Percentiles rank a stretch among this genome's conserved stretches.
phyloP scores from a whole-genome alignment of 2,797 vertebrate species.

The Lepus oiostolus region DNA sequence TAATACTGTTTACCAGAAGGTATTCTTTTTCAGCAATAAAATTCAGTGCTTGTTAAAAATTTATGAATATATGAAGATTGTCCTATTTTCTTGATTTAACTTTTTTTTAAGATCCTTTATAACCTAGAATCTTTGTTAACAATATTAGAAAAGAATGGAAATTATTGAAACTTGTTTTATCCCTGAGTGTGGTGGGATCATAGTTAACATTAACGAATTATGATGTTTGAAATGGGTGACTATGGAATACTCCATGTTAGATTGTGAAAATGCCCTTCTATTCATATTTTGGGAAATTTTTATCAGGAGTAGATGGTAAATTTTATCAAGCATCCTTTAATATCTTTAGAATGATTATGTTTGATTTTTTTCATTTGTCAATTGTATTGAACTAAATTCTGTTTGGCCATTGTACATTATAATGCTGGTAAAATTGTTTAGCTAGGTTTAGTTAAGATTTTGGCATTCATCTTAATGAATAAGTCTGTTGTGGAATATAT shows the following conservation, averaged over 20 bases:
- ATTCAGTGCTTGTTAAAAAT: not conserved
- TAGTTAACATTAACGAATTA: conserved; percentile 20
- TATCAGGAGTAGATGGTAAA: not conserved
- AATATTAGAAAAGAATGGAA: not conserved
- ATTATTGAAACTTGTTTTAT: conserved; percentile 23
- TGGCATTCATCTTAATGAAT: not conserved
- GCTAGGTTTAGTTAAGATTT: not conserved
- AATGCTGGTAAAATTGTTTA: not conserved
- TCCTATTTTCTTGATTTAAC: not conserved
- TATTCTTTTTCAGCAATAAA: not conserved
- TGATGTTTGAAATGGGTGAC: not conserved
- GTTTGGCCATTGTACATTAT: not conserved
- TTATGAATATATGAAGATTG: not conserved
- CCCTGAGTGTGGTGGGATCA: not conserved
- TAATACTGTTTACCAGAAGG: not conserved
- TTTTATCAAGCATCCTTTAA: not conserved
- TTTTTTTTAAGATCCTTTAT: conserved; percentile 1
- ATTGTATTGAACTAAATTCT: conserved; percentile 6
- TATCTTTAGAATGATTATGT: conserved; percentile 12
- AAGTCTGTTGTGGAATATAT: not conserved
- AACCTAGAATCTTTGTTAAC: not conserved
- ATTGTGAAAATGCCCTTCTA: not conserved
- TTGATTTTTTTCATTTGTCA: not conserved
- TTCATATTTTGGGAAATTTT: conserved; percentile 40
- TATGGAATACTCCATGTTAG: not conserved